These are phyloP conservation scores for Lasiommata megera DNA, from an alignment of 2,888 invertebrate species.

Conservation along the genomic window DNA sequence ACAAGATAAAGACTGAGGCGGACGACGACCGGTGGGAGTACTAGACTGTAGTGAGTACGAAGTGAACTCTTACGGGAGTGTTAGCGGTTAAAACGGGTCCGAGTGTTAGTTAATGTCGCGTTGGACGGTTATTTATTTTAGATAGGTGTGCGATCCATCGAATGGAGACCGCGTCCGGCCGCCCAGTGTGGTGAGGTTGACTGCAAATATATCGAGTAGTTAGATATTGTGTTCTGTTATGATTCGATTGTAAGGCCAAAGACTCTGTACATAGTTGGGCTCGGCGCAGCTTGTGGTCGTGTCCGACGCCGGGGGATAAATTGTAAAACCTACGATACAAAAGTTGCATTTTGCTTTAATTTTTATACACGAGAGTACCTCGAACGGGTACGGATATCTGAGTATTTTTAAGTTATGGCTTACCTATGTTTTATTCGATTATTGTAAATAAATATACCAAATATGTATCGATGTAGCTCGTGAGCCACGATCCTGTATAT, in stretches of 20 bases:
- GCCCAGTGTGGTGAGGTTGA: conserved; percentile 43
- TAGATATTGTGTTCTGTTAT: conserved; percentile 52
- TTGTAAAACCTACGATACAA: conserved; percentile 68
- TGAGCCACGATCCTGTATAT: conserved; percentile 60
- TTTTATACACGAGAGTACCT: conserved; percentile 62
- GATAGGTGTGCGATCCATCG: conserved; percentile 35
- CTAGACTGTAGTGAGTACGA: conserved; percentile 34
- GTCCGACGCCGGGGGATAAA: conserved; percentile 45
- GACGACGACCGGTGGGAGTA: conserved; percentile 85
- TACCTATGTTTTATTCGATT: conserved; percentile 52
- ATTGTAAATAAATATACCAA: conserved; percentile 79
- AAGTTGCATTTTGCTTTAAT: conserved; percentile 79
- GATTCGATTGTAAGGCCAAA: conserved; percentile 75
- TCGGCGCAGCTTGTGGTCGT: conserved; percentile 48
- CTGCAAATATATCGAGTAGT: conserved; percentile 58
- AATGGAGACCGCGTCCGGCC: conserved; percentile 29
- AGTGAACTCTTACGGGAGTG: conserved; percentile 37
- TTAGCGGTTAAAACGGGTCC: conserved; percentile 46
- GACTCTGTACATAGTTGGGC: conserved; percentile 71
- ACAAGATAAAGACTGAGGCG: conserved; percentile 81
- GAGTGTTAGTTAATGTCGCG: conserved; percentile 40
- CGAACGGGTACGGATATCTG: conserved; percentile 72
- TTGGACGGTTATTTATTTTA: conserved; percentile 48
- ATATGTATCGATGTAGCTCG: conserved; percentile 64
- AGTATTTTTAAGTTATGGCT: conserved; percentile 68